Evolutionary conservation across 1,140 invertebrate genomes (phyloP).

Genomic region (Mactra quadrangularis): DNA sequence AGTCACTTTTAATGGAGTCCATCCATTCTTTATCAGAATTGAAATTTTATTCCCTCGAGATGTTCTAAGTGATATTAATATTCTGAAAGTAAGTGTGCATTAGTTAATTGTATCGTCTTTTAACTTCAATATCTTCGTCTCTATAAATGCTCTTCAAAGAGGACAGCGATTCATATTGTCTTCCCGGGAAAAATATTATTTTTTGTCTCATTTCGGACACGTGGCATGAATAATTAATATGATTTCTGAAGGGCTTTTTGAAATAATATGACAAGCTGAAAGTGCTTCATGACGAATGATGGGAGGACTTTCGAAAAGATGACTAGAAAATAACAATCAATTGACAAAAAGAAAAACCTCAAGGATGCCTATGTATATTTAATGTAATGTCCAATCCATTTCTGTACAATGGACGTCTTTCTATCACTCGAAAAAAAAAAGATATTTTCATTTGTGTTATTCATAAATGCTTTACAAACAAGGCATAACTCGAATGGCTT

Average conservation of each 20-base stretch:
- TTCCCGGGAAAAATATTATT: slow-evolving; percentile 25
- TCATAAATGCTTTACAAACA: too few relatives aligned
- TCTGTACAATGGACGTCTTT: slow-evolving; percentile 29
- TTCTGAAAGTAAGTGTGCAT: slow-evolving; percentile 75
- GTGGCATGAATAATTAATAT: slow-evolving; percentile 56
- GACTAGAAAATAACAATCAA: slow-evolving; percentile 32
- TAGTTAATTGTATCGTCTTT: slow-evolving; percentile 76
- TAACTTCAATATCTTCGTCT: slow-evolving; percentile 38
- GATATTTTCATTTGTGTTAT: too few relatives aligned
- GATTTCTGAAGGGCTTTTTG: slow-evolving; percentile 10
- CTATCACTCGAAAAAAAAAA: not conserved
- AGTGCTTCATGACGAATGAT: slow-evolving; percentile 58
- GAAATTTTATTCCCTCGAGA: slow-evolving; percentile 70
- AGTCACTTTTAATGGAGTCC: slow-evolving; percentile 55
- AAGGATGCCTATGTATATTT: slow-evolving; percentile 55
- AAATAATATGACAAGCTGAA: slow-evolving; percentile 40
- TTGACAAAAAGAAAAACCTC: slow-evolving; percentile 35
- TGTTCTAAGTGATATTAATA: slow-evolving; percentile 74
- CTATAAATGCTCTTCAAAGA: slow-evolving; percentile 55
- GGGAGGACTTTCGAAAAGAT: slow-evolving; percentile 59
- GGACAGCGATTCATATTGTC: slow-evolving; percentile 30
- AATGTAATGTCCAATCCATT: slow-evolving; percentile 44
- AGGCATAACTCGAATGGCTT: too few relatives aligned
- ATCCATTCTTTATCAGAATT: slow-evolving; percentile 61
- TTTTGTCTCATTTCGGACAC: slow-evolving; percentile 24